phyloP scores from a whole-genome alignment of 2,888 invertebrate genomes.

The Thalpophila matura region DNA sequence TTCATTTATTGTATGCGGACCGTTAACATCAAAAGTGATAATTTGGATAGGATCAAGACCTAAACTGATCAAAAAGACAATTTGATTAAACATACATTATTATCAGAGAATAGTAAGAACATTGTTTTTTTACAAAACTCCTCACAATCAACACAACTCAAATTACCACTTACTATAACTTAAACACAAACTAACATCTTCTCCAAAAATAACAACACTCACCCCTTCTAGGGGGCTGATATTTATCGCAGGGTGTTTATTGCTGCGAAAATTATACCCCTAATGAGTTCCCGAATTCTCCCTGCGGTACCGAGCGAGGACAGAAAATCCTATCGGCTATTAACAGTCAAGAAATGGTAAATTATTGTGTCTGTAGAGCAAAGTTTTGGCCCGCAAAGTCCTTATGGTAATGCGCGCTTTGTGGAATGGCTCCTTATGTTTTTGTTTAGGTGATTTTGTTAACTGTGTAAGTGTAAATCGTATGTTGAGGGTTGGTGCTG shows the following conservation, averaged over 20 bases:
- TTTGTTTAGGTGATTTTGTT: constrained; percentile 63
- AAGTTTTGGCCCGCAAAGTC: constrained; percentile 75
- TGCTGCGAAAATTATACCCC: constrained; percentile 89
- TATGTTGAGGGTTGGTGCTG: constrained; percentile 16
- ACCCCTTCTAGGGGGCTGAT: constrained; percentile 83
- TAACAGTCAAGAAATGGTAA: constrained; percentile 87
- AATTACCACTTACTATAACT: constrained; percentile 40
- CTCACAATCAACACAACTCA: neutral
- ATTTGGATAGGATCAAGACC: too few relatives aligned
- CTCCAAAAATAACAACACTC: constrained; percentile 67
- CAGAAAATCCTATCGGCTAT: constrained; percentile 90
- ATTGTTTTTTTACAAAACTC: neutral
- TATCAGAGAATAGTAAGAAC: too few relatives aligned
- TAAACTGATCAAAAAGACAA: too few relatives aligned
- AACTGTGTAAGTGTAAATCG: constrained; percentile 36
- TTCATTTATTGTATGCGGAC: too few relatives aligned
- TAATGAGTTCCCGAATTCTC: constrained; percentile 89
- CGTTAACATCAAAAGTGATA: too few relatives aligned
- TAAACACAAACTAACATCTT: constrained; percentile 58
- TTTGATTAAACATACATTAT: too few relatives aligned
- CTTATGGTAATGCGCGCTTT: constrained; percentile 83
- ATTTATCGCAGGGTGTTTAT: constrained; percentile 90
- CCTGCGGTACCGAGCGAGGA: constrained; percentile 71
- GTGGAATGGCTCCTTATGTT: constrained; percentile 71
- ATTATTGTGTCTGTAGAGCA: constrained; percentile 76